Evolutionary conservation across 2,113 vertebrate genomes (phyloP), one percentile per base, ranked within the genome.

Genomic region (Lagopus muta): DNA sequence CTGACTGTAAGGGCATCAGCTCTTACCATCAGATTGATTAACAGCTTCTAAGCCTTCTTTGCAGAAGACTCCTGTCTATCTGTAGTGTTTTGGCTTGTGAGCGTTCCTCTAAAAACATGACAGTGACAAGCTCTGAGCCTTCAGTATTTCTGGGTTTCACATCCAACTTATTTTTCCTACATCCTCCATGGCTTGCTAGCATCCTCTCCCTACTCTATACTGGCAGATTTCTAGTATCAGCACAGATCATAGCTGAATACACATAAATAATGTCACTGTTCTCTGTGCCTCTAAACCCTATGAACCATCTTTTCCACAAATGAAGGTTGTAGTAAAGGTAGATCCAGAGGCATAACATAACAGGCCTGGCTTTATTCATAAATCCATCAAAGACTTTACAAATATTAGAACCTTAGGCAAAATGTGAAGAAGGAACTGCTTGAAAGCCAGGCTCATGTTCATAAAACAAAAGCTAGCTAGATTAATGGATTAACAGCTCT

Each of bases 391-490:
- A 89, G 78, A 50, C 4, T 0, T 74, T 69, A 73, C 32, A 87
- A 86, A 64, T 73, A 70, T 83, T 60, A 87, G 88, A 93, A 89
- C 50, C 40, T 43, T 65, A 87, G 61, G 78, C 43, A 74, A 74
- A 94, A 84, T 13, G 75, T 76, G 72, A 86, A 77, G 74, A 73
- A 73, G 45, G 48, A 87, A 70, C 65, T 91, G 42, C 57, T 81
- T 81, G 70, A 87, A 89, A 84, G 57, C 76, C 75, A 78, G 65
- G 57, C 55, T 85, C 22, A 45, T 40, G 45, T 69, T 88, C 45
- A 47, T 58, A 66, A 52, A 50, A 84, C 48, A 91, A 64, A 88
- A 87, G 8, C 57, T 66, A 45, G 50, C 52, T 58, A 91, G 78
- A 89, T 82, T 89, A 89, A 70, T 0, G 2, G 78, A 81, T 73